phyloP scores from a whole-genome alignment of 2,797 vertebrate species.

The Anguilla pacifica region DNA sequence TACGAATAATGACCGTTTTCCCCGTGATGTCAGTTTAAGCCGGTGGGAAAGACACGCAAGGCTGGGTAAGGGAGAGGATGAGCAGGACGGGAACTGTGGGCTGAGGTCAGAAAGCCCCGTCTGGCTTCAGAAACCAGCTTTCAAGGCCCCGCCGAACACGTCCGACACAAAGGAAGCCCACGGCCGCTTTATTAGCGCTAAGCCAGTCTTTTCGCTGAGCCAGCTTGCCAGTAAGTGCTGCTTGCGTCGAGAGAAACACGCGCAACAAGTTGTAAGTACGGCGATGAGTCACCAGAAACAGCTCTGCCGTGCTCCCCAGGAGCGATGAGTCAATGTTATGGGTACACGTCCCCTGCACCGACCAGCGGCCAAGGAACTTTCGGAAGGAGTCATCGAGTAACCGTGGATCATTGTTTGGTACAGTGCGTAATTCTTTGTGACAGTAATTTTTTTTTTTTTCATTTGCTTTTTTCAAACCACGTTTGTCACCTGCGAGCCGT shows the following conservation, averaged over 20 bases:
- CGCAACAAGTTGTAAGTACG: not conserved
- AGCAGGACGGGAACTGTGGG: not conserved
- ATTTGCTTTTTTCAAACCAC: not conserved
- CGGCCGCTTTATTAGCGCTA: not conserved
- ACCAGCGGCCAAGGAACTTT: not conserved
- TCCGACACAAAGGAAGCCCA: not conserved
- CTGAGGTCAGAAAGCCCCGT: not conserved
- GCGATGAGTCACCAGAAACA: constrained; percentile 3
- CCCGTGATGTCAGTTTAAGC: not conserved
- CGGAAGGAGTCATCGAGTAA: not conserved
- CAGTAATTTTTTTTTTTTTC: not conserved
- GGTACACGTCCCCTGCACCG: not conserved
- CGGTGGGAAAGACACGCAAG: not conserved
- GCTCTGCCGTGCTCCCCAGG: not conserved
- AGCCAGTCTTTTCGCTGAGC: not conserved
- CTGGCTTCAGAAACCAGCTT: not conserved
- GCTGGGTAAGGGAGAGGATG: not conserved
- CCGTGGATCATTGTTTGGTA: not conserved
- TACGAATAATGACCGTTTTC: not conserved
- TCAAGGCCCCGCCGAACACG: not conserved
- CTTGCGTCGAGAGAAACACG: not conserved
- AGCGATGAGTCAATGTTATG: constrained; percentile 12
- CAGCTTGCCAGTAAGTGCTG: constrained; percentile 10
- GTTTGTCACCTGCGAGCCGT: not conserved
- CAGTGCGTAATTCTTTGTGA: not conserved